These are phyloP conservation scores for Brachionus calyciflorus DNA, from an alignment of 1,140 invertebrate genomes.

Conservation along the genomic window DNA sequence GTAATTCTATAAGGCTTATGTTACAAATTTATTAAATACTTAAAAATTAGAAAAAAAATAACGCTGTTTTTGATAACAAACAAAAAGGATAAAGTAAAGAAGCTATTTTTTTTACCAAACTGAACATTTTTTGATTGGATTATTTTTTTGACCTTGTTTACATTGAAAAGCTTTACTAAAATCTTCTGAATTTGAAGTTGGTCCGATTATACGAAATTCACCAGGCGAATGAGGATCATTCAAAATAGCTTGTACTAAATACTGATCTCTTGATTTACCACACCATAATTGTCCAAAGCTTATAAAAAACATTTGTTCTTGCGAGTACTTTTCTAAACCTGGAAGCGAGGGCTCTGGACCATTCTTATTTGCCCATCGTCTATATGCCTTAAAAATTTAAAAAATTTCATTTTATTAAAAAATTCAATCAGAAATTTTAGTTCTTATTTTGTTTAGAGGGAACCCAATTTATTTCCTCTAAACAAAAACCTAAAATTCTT, in stretches of 20 bases:
- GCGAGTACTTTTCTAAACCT: slow-evolving; percentile 64
- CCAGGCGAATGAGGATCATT: slow-evolving; percentile 63
- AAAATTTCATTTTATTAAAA: slow-evolving; percentile 51
- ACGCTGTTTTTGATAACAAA: too few relatives aligned
- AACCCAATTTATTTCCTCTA: too few relatives aligned
- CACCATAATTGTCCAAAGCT: slow-evolving; percentile 64
- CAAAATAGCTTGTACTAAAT: slow-evolving; percentile 60
- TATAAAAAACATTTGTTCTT: slow-evolving; percentile 71
- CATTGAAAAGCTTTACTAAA: slow-evolving; percentile 60
- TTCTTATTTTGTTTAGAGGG: slow-evolving; percentile 63
- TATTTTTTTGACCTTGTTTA: slow-evolving; percentile 46
- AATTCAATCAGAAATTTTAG: slow-evolving; percentile 64
- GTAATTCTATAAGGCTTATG: too few relatives aligned
- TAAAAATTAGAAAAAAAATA: too few relatives aligned
- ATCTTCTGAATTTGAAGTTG: slow-evolving; percentile 53
- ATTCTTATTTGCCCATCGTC: slow-evolving; percentile 64
- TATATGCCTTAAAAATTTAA: slow-evolving; percentile 59
- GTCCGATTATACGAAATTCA: slow-evolving; percentile 59
- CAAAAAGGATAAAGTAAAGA: too few relatives aligned
- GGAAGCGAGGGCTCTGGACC: slow-evolving; percentile 64
- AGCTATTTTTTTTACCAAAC: slow-evolving; percentile 47
- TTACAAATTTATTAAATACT: background rate
- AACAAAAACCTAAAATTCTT: too few relatives aligned
- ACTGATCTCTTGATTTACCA: slow-evolving; percentile 61
- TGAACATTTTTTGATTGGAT: slow-evolving; percentile 45